phyloP scores from a whole-genome alignment of 2,113 vertebrate genomes.

The Salminus brasiliensis region DNA sequence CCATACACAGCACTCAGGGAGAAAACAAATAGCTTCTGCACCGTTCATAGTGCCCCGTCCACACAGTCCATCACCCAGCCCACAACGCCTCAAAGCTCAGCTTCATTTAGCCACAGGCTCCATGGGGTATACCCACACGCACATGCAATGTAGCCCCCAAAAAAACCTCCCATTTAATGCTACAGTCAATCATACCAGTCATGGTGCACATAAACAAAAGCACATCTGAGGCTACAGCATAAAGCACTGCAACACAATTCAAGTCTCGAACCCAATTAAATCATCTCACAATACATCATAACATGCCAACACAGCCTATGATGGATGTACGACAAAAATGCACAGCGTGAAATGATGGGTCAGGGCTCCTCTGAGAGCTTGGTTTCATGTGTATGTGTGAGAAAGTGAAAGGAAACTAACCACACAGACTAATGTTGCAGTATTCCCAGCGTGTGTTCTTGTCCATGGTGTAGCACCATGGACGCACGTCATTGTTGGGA shows the following conservation, averaged over 20 bases:
- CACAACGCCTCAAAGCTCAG: background rate
- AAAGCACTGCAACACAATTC: background rate
- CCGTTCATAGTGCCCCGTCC: background rate
- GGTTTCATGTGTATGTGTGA: slow-evolving; percentile 5
- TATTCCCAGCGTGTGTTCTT: slow-evolving; percentile 92
- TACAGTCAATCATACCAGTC: background rate
- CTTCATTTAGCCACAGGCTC: background rate
- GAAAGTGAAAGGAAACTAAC: slow-evolving; percentile 81
- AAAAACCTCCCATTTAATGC: background rate
- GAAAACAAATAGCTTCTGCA: background rate
- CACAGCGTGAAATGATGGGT: background rate
- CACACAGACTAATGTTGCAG: slow-evolving; percentile 93
- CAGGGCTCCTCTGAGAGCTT: background rate
- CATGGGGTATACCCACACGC: background rate
- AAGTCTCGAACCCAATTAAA: background rate
- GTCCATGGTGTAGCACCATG: slow-evolving; percentile 97
- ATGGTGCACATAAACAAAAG: background rate
- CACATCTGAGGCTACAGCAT: background rate
- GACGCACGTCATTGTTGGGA: slow-evolving; percentile 89
- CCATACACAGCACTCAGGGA: background rate
- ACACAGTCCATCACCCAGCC: background rate
- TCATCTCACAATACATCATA: background rate
- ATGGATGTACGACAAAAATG: background rate
- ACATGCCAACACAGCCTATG: background rate
- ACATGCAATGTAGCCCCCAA: background rate